Conservation (phyloP, 2,797 vertebrate species). For the Myotis planiceps region DNA sequence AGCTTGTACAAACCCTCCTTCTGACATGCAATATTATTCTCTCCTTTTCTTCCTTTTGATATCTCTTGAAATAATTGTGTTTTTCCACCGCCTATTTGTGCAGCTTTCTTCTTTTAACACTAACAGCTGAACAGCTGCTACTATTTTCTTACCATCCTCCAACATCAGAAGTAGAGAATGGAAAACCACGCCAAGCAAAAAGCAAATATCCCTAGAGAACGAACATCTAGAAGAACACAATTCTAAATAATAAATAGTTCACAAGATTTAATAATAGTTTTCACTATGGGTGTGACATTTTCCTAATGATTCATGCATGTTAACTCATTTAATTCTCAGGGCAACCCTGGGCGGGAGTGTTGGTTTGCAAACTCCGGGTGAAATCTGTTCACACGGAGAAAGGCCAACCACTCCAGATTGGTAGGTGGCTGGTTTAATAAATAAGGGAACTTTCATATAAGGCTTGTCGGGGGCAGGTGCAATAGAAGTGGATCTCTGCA, state of each 20-base stretch:
- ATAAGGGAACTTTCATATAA: neutral
- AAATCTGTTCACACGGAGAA: neutral
- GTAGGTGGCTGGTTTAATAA: neutral
- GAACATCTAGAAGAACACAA: neutral
- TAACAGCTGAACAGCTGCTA: conserved; percentile 44
- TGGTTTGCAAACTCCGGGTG: neutral
- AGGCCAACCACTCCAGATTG: neutral
- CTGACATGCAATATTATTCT: neutral
- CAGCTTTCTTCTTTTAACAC: conserved; percentile 12
- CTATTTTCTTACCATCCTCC: conserved; percentile 23
- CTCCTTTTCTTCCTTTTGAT: neutral
- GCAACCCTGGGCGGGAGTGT: neutral
- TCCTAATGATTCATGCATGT: neutral
- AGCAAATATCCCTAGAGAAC: neutral
- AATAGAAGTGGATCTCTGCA: neutral
- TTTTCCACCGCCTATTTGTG: neutral
- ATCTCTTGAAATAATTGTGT: neutral
- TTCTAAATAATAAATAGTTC: conserved; percentile 14
- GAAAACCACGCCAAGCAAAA: neutral
- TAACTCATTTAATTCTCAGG: neutral
- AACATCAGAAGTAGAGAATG: neutral
- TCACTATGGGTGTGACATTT: neutral
- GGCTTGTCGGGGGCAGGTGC: neutral
- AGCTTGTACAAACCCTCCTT: conserved; percentile 5
- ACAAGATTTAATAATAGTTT: neutral